A percentile compares a stretch with the other conserved stretches of the same genome.
phyloP scores from a whole-genome alignment of 2,888 invertebrate species.

The Himalopsyche kuldschensis region DNA sequence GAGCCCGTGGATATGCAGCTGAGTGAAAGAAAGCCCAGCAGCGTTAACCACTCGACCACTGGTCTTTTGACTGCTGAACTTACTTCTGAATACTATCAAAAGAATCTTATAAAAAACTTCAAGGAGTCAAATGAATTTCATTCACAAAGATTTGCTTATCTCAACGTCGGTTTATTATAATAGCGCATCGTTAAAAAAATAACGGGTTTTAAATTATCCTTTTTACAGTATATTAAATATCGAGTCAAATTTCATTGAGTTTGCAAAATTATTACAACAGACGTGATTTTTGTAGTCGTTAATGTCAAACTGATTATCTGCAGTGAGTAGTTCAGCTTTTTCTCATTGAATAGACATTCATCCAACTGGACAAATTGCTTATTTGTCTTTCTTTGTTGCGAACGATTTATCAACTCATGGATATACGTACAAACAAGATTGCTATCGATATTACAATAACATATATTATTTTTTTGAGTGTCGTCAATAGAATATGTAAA shows the following conservation, averaged over 20 bases:
- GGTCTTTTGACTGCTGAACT: too few species aligned
- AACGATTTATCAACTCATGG: background rate
- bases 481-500: too few species aligned
- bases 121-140: background rate
- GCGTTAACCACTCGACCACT: too few species aligned
- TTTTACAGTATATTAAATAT: background rate
- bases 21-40: too few species aligned
- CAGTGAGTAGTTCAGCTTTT: background rate
- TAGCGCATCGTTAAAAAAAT: background rate
- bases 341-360: background rate
- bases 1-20: too few species aligned
- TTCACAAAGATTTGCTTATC: background rate
- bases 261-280: background rate
- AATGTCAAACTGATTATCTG: background rate
- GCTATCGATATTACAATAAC: too few species aligned
- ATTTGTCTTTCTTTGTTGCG: background rate
- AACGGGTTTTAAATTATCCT: background rate
- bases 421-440: background rate
- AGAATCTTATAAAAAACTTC: background rate
- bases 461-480: too few species aligned
- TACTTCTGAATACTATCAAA: too few species aligned
- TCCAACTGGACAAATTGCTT: background rate
- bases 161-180: background rate
- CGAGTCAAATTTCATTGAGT: background rate
- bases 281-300: background rate